These are phyloP conservation scores for Festucalex cinctus DNA, from an alignment of 2,113 vertebrate species.

Conservation along the genomic window DNA sequence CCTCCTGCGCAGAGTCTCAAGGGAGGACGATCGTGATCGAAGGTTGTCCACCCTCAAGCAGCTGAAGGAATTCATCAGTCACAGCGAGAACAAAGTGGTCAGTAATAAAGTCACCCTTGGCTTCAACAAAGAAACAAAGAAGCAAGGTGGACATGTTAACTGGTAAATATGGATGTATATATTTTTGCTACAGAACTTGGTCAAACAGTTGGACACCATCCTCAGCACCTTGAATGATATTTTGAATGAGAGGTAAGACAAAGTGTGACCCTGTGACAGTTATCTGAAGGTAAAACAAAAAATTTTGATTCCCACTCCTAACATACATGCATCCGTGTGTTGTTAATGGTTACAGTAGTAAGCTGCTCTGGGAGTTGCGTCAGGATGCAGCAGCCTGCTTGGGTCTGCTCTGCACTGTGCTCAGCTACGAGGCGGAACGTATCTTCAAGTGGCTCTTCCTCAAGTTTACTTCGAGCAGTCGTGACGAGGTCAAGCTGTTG, in stretches of 20 bases:
- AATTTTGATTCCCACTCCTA: background rate
- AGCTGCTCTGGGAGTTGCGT: slow-evolving; percentile 94
- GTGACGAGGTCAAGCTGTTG: slow-evolving; percentile 95
- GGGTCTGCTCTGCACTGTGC: slow-evolving; percentile 89
- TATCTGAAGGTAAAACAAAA: background rate
- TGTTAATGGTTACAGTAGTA: slow-evolving; percentile 79
- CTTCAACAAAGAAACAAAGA: background rate
- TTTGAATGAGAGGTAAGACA: slow-evolving; percentile 91
- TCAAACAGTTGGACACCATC: slow-evolving; percentile 97
- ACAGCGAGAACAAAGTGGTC: slow-evolving; percentile 96
- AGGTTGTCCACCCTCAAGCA: slow-evolving; percentile 97
- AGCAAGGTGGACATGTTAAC: background rate
- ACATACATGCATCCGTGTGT: background rate
- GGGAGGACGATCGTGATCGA: slow-evolving; percentile 99
- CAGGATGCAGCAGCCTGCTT: slow-evolving; percentile 95
- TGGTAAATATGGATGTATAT: background rate
- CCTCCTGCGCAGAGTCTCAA: slow-evolving; percentile 97
- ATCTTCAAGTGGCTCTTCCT: slow-evolving; percentile 99
- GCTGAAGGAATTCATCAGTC: slow-evolving; percentile 97
- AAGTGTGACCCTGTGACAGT: background rate
- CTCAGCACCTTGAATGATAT: slow-evolving; percentile 93
- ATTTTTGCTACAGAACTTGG: slow-evolving; percentile 78
- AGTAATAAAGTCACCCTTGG: slow-evolving; percentile 30
- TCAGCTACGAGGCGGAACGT: slow-evolving; percentile 96
- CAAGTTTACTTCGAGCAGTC: slow-evolving; percentile 88